Conservation (phyloP, 2,797 vertebrate species). For the Atherinosoma microstoma region DNA sequence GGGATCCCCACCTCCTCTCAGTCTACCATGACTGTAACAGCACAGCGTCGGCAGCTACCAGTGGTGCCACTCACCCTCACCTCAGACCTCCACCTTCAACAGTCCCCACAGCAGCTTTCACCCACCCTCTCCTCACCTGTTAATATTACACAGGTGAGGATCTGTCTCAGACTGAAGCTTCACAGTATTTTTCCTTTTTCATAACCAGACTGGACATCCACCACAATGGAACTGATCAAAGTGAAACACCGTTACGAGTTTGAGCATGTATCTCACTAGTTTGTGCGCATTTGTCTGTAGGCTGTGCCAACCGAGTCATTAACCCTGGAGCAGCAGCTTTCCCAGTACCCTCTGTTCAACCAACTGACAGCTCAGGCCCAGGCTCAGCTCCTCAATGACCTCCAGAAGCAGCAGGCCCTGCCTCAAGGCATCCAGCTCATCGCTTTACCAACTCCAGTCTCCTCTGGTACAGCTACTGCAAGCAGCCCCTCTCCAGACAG, state of each 20-base stretch:
- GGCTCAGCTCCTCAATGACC: constrained; percentile 82
- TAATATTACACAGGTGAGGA: constrained; percentile 89
- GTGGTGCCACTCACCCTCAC: constrained; percentile 90
- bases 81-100: constrained; percentile 87
- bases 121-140: constrained; percentile 90
- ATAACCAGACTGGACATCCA: neutral
- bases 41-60: constrained; percentile 85
- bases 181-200: neutral
- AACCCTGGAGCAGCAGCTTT: constrained; percentile 94
- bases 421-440: constrained; percentile 89
- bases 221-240: neutral
- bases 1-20: constrained; percentile 87
- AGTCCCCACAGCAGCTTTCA: constrained; percentile 87
- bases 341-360: constrained; percentile 93
- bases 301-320: constrained; percentile 88
- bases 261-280: neutral
- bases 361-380: constrained; percentile 87
- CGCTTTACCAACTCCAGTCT: constrained; percentile 87
- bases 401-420: constrained; percentile 84
- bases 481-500: constrained; percentile 89
- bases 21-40: constrained; percentile 80
- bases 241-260: neutral
- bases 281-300: constrained; percentile 66
- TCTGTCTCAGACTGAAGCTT: neutral
- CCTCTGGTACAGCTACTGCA: constrained; percentile 84